Percentiles rank a stretch among this genome's conserved stretches.
Evolutionary conservation across 2,797 vertebrate species (phyloP).

Genomic region (Thalassophryne amazonica): DNA sequence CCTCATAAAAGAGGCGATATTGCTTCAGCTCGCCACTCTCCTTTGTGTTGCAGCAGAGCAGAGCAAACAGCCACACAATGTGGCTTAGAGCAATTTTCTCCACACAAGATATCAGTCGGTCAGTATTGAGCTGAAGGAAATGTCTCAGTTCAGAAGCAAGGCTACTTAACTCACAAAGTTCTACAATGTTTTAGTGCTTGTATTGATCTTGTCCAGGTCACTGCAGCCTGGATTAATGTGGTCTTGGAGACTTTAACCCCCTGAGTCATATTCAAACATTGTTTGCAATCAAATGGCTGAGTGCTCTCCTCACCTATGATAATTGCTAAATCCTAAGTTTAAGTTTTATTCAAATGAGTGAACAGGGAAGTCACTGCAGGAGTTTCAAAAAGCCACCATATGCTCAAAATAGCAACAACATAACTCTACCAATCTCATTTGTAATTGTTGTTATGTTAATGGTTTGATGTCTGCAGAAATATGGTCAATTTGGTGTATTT

Average conservation of each 20-base stretch:
- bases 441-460: too few species aligned
- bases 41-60: conserved; percentile 7
- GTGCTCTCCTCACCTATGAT: too few species aligned
- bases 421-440: too few species aligned
- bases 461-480: too few species aligned
- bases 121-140: conserved; percentile 38
- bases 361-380: too few species aligned
- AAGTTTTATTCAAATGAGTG: too few species aligned
- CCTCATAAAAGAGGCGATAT: background rate
- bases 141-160: conserved; percentile 41
- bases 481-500: too few species aligned
- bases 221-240: conserved; percentile 46
- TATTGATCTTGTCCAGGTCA: conserved; percentile 65
- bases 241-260: conserved; percentile 35
- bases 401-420: too few species aligned
- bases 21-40: background rate
- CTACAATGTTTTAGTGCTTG: conserved; percentile 38
- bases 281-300: too few species aligned
- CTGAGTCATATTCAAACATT: too few species aligned
- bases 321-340: too few species aligned
- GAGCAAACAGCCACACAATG: background rate
- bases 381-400: too few species aligned
- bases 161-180: conserved; percentile 18
- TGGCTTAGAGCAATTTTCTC: conserved; percentile 2
- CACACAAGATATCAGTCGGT: conserved; percentile 20